Conservation (phyloP, 2,888 invertebrate species). For the Chromoteleia sp. region DNA sequence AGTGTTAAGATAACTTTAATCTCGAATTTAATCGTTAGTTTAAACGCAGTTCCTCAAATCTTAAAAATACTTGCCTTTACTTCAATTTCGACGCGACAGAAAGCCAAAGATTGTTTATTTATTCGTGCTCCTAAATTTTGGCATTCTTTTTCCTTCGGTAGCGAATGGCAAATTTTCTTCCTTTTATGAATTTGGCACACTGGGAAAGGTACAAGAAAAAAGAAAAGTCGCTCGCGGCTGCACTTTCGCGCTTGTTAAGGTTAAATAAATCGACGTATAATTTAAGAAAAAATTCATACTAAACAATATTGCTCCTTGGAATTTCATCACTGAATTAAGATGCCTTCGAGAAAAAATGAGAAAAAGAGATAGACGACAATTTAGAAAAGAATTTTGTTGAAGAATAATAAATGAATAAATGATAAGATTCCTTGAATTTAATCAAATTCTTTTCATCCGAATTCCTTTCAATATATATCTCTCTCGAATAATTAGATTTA, state of each 20-base stretch:
- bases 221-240: conserved; percentile 58
- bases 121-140: conserved; percentile 41
- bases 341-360: conserved; percentile 8
- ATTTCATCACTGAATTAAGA: conserved; percentile 52
- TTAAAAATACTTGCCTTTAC: conserved; percentile 22
- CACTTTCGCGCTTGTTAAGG: conserved; percentile 57
- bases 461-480: not conserved
- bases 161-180: conserved; percentile 57
- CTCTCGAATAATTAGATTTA: not conserved
- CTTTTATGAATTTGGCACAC: conserved; percentile 55
- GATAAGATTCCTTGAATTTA: not conserved
- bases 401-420: conserved; percentile 4
- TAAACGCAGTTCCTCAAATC: not conserved
- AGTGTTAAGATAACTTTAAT: conserved; percentile 32
- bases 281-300: conserved; percentile 47
- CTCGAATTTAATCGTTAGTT: conserved; percentile 13
- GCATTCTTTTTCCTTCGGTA: conserved; percentile 36
- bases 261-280: conserved; percentile 64
- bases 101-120: conserved; percentile 51
- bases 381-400: not conserved
- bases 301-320: conserved; percentile 57
- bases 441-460: not conserved
- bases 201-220: conserved; percentile 40
- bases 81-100: conserved; percentile 32
- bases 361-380: not conserved